These are phyloP conservation scores for Apis florea DNA, from an alignment of 1,140 invertebrate species.

Conservation along the genomic window DNA sequence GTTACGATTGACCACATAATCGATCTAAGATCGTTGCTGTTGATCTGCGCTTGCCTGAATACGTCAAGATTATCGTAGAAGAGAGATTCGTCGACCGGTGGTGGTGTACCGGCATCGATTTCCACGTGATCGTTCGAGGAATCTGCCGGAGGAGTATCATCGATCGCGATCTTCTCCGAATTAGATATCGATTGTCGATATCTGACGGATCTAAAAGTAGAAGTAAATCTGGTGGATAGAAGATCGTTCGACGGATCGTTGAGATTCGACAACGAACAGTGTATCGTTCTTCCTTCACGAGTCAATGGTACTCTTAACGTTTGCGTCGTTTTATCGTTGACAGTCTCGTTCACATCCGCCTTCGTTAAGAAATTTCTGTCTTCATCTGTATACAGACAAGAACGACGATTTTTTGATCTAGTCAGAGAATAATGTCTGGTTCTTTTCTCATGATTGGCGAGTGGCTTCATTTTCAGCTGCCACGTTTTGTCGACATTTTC, in stretches of 20 bases:
- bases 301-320: slow-evolving; percentile 18
- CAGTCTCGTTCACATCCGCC: slow-evolving; percentile 4
- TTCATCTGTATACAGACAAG: slow-evolving; percentile 8
- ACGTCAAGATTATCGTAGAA: slow-evolving; percentile 77
- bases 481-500: slow-evolving; percentile 11
- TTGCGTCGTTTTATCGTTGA: slow-evolving; percentile 22
- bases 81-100: slow-evolving; percentile 74
- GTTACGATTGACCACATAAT: slow-evolving; percentile 76
- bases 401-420: slow-evolving; percentile 24
- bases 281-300: slow-evolving; percentile 48
- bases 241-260: slow-evolving; percentile 62
- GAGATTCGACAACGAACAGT: slow-evolving; percentile 70
- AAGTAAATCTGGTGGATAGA: slow-evolving; percentile 54
- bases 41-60: slow-evolving; percentile 73
- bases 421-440: slow-evolving; percentile 31
- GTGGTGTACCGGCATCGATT: slow-evolving; percentile 75
- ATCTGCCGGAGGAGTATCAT: slow-evolving; percentile 19
- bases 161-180: slow-evolving; percentile 55
- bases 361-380: slow-evolving; percentile 5
- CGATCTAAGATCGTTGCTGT: slow-evolving; percentile 76
- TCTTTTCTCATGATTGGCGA: slow-evolving; percentile 9
- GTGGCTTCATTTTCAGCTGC: neutral
- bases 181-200: slow-evolving; percentile 20
- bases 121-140: slow-evolving; percentile 62
- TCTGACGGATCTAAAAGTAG: slow-evolving; percentile 67